phyloP scores from a whole-genome alignment of 2,797 vertebrate species.

The Linurgus olivaceus region DNA sequence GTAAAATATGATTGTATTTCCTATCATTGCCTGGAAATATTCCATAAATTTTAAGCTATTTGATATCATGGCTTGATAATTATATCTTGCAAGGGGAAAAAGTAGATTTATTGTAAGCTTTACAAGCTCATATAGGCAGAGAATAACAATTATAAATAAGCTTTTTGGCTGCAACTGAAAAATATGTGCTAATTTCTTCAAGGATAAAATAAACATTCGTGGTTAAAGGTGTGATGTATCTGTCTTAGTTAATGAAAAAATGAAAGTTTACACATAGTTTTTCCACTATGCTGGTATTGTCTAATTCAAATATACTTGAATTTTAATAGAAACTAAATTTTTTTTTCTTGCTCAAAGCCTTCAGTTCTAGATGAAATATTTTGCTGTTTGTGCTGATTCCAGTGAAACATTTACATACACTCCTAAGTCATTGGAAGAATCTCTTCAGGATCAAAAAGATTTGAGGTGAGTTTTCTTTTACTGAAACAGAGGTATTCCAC shows the following conservation, averaged over 20 bases:
- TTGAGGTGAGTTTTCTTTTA: not conserved
- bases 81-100: not conserved
- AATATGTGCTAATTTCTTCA: not conserved
- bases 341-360: not conserved
- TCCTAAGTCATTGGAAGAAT: not conserved
- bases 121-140: not conserved
- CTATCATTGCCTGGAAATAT: conserved; percentile 12
- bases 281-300: not conserved
- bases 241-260: not conserved
- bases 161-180: not conserved
- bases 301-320: not conserved
- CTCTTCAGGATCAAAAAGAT: not conserved
- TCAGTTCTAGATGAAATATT: not conserved
- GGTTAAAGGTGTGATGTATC: not conserved
- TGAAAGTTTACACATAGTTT: not conserved
- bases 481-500: not conserved
- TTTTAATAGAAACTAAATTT: not conserved
- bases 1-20: conserved; percentile 30
- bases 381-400: not conserved
- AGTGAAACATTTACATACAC: not conserved
- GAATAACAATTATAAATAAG: not conserved
- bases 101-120: not conserved
- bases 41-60: not conserved
- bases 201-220: not conserved
- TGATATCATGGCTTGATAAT: not conserved